phyloP scores from a whole-genome alignment of 1,140 invertebrate species.

The Riptortus pedestris region DNA sequence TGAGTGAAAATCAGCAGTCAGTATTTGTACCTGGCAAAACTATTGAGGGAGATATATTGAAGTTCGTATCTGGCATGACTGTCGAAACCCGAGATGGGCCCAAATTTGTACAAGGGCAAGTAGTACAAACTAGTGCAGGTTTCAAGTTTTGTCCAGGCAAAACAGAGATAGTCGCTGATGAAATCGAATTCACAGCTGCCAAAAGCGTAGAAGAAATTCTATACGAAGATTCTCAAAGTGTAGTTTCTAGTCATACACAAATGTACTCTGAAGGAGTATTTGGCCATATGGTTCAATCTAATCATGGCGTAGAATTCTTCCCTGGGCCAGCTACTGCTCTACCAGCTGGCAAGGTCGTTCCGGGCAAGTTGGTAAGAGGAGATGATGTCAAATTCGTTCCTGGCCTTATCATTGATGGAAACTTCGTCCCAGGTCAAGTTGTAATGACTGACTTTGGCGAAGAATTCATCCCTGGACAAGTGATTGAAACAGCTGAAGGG shows the following conservation, averaged over 20 bases:
- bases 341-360: conserved; percentile 49
- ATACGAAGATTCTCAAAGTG: conserved; percentile 36
- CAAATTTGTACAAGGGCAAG: conserved; percentile 56
- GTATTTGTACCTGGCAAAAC: conserved; percentile 45
- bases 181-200: conserved; percentile 49
- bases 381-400: conserved; percentile 55
- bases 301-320: conserved; percentile 56
- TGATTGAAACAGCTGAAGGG: conserved; percentile 44
- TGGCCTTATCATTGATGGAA: conserved; percentile 52
- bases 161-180: conserved; percentile 41
- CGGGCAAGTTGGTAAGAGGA: conserved; percentile 51
- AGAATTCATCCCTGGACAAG: conserved; percentile 52
- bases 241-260: neutral
- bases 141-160: conserved; percentile 48
- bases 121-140: conserved; percentile 46
- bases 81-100: conserved; percentile 51
- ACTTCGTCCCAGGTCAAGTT: conserved; percentile 59
- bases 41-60: conserved; percentile 38
- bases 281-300: conserved; percentile 56
- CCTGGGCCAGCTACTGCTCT: conserved; percentile 43
- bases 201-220: conserved; percentile 46
- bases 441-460: conserved; percentile 56
- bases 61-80: conserved; percentile 54
- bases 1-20: conserved; percentile 33
- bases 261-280: conserved; percentile 45